Percentiles rank a stretch among this genome's conserved stretches.
Conservation (phyloP, 1,140 invertebrate genomes). For the Zeugodacus cucurbitae region DNA sequence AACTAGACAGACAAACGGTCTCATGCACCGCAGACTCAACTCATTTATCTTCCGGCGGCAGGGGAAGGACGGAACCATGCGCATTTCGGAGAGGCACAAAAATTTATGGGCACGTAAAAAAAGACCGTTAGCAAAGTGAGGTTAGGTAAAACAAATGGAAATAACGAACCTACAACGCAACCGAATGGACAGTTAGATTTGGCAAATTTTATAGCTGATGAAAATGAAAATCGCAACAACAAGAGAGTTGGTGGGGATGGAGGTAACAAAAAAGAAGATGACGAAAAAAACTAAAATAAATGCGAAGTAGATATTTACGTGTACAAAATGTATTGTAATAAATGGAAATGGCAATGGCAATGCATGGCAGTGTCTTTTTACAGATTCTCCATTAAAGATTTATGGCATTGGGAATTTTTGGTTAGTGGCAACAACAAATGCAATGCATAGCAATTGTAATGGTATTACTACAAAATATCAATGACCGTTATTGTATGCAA, state of each 20-base stretch:
- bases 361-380: constrained; percentile 31
- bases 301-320: background rate
- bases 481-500: background rate
- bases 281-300: background rate
- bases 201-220: background rate
- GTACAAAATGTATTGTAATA: constrained; percentile 8
- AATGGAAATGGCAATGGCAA: constrained; percentile 30
- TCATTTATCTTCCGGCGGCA: background rate
- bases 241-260: background rate
- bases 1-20: background rate
- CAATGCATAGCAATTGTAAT: background rate
- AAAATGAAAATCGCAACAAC: background rate
- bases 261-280: background rate
- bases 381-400: constrained; percentile 32
- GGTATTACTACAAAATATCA: constrained; percentile 2
- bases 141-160: background rate
- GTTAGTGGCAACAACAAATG: background rate
- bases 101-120: background rate
- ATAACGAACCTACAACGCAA: background rate
- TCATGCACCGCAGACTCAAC: background rate
- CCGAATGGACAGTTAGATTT: background rate
- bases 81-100: background rate
- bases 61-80: background rate
- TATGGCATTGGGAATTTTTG: constrained; percentile 26
- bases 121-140: background rate